Conservation (phyloP, 2,888 invertebrate genomes). For the Anthophora plumipes region DNA sequence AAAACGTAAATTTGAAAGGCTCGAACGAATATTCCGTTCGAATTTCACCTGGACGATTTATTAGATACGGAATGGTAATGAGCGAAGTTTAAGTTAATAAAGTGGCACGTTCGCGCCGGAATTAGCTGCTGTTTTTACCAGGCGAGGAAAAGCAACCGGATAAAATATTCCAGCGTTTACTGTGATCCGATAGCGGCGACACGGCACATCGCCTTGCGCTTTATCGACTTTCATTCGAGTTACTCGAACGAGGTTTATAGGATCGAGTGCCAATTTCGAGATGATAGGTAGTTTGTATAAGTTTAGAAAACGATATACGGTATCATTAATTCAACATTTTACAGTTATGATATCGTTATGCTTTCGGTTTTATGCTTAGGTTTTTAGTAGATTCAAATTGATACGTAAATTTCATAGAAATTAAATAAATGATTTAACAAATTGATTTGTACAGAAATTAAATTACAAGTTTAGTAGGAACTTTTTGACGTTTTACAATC, state of each 20-base stretch:
- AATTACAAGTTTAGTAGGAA: too few relatives aligned
- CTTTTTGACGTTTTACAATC: too few relatives aligned
- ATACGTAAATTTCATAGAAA: too few relatives aligned
- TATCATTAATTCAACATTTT: too few relatives aligned
- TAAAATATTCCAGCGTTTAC: conserved; percentile 4
- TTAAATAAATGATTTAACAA: too few relatives aligned
- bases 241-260: neutral
- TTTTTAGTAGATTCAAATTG: too few relatives aligned
- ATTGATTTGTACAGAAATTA: too few relatives aligned
- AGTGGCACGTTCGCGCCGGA: neutral
- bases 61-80: neutral
- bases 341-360: too few relatives aligned
- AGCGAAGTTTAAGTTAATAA: conserved; percentile 16
- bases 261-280: neutral
- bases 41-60: conserved; percentile 30
- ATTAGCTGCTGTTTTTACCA: neutral
- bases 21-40: conserved; percentile 4
- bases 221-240: neutral
- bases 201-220: neutral
- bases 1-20: conserved; percentile 16
- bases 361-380: too few relatives aligned
- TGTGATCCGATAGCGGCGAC: neutral
- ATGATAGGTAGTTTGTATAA: neutral
- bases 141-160: neutral
- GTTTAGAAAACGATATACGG: too few relatives aligned